phyloP scores from a whole-genome alignment of 2,888 invertebrate genomes.

The Andrena bicolor region DNA sequence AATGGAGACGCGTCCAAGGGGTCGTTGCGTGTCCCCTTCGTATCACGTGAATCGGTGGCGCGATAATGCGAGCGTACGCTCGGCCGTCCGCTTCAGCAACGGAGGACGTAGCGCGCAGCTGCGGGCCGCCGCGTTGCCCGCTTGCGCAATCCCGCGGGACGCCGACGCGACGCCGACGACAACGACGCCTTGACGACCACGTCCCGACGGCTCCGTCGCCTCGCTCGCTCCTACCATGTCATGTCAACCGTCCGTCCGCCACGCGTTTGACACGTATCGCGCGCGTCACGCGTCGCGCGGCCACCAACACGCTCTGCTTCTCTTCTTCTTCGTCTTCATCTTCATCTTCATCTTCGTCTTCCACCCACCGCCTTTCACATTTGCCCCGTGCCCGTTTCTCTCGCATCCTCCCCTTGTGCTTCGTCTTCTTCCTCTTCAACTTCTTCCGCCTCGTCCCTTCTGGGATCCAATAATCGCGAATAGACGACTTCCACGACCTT shows the following conservation, averaged over 20 bases:
- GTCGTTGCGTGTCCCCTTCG: constrained; percentile 36
- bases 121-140: constrained; percentile 25
- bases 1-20: constrained; percentile 29
- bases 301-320: constrained; percentile 10
- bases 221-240: constrained; percentile 72
- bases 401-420: constrained; percentile 2
- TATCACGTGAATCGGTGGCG: constrained; percentile 41
- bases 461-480: neutral
- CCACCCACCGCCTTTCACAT: constrained; percentile 12
- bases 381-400: neutral
- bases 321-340: neutral
- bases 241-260: constrained; percentile 79
- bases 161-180: constrained; percentile 20
- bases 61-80: constrained; percentile 38
- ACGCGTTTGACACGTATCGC: constrained; percentile 77
- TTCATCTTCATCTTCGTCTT: constrained; percentile 2
- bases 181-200: constrained; percentile 33
- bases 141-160: constrained; percentile 68
- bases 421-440: neutral
- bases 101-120: constrained; percentile 42
- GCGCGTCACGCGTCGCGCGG: constrained; percentile 35
- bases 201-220: constrained; percentile 50
- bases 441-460: neutral
- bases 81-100: constrained; percentile 1
- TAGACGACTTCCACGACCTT: constrained; percentile 1